Evolutionary conservation across 2,113 vertebrate species (phyloP), one percentile per base, ranked within the genome.

Genomic region (Nesogale talazaci): DNA sequence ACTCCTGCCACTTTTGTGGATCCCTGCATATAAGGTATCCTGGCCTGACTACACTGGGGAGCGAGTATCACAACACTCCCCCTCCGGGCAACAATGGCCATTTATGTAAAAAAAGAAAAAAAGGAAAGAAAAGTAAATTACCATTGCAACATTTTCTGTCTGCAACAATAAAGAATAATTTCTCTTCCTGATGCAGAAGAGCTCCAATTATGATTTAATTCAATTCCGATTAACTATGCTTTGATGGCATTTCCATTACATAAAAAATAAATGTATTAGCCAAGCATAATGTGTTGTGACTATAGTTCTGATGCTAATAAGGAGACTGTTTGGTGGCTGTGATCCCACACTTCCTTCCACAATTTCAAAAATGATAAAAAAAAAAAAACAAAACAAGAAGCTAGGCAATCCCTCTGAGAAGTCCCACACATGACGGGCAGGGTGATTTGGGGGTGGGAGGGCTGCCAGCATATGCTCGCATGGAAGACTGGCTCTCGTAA

Each of bases 221-320:
- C 97, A 97, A 95, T 98, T 98, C 97, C 83, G 95, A 98, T 98
- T 98, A 98, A 98, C 96, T 97, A 91, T 96, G 96, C 98, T 98
- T 98, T 98, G 98, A 98, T 98, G 97, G 97, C 97, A 97, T 98
- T 98, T 97, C 96, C 96, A 98, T 98, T 98, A 97, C 96, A 97
- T 97, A 97, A 97, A 98, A 98, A 98, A 98, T 98, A 98, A 98
- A 97, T 98, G 97, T 97, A 98, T 98, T 98, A 98, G 94, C 95
- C 97, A 97, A 97, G 95, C 97, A 96, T 97, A 98, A 98, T 98
- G 97, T 96, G 96, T 97, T 98, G 97, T 98, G 97, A 97, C 98
- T 98, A 94, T 97, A 96, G 96, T 95, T 97, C 95, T 97, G 95
- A 76, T 97, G 96, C 95, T 97, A 98, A 98, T 97, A 97, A 97